Evolutionary conservation across 2,113 vertebrate genomes (phyloP).

Genomic region (Chloropsis cyanopogon): DNA sequence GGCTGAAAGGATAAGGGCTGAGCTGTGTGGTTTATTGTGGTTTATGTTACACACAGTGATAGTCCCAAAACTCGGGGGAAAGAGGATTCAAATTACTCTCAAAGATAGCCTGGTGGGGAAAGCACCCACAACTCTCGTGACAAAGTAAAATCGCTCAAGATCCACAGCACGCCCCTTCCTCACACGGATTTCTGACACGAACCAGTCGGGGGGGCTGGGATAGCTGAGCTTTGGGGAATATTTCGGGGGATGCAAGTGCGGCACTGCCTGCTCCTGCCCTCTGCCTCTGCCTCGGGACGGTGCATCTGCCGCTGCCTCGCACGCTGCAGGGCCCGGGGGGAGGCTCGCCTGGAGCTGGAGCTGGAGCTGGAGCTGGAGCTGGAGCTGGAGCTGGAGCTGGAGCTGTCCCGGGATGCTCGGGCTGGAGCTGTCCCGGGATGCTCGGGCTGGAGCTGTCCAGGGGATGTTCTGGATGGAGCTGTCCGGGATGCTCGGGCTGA

Average conservation of each 20-base stretch:
- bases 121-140: rapidly evolving
- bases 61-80: not conserved
- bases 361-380: not conserved
- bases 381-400: rapidly evolving
- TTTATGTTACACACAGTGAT: not conserved
- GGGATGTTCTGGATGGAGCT: rapidly evolving
- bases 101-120: not conserved
- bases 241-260: rapidly evolving
- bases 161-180: not conserved
- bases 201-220: rapidly evolving
- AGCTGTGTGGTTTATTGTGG: not conserved
- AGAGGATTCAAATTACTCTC: too few relatives aligned
- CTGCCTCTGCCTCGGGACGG: rapidly evolving
- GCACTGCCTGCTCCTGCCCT: not conserved
- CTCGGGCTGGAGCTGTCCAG: not conserved
- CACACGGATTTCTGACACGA: rapidly evolving
- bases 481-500: not conserved
- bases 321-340: not conserved
- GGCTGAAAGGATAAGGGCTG: not conserved
- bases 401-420: not conserved
- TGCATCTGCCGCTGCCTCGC: rapidly evolving
- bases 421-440: not conserved
- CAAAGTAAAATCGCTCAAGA: rapidly evolving
- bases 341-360: not conserved
- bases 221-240: rapidly evolving